phyloP scores from a whole-genome alignment of 2,797 vertebrate species.

The Apodemus agrarius region DNA sequence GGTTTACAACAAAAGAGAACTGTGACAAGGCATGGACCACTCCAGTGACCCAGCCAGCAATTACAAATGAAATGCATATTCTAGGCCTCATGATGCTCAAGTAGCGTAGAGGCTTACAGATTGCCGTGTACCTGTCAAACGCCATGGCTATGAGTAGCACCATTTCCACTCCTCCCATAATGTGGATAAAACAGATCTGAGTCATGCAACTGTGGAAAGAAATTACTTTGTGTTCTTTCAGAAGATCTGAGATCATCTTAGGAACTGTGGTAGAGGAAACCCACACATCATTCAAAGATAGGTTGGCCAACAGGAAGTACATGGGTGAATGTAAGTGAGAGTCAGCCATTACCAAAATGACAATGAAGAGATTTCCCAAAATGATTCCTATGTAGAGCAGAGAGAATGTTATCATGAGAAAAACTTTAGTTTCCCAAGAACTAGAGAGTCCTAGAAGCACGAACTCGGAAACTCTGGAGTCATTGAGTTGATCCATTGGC shows the following conservation, averaged over 20 bases:
- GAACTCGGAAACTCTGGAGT: conserved; percentile 51
- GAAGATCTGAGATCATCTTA: conserved; percentile 56
- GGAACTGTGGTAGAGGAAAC: conserved; percentile 56
- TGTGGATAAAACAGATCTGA: conserved; percentile 60
- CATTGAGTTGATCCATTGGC: conserved; percentile 25
- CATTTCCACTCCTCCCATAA: conserved; percentile 62
- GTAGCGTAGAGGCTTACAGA: conserved; percentile 68
- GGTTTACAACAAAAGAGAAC: conserved; percentile 61
- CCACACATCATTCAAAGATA: conserved; percentile 59
- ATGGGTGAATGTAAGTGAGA: conserved; percentile 58
- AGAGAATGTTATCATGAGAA: conserved; percentile 35
- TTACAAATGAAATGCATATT: conserved; percentile 48
- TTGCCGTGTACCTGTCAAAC: conserved; percentile 59
- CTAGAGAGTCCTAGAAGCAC: conserved; percentile 47
- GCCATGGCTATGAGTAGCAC: conserved; percentile 70
- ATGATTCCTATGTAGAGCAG: conserved; percentile 42
- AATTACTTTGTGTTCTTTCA: conserved; percentile 38
- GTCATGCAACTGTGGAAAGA: conserved; percentile 60
- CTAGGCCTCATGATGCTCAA: conserved; percentile 56
- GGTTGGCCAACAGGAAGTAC: conserved; percentile 63
- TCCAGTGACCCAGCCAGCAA: conserved; percentile 64
- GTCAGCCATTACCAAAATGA: conserved; percentile 50
- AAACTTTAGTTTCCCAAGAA: conserved; percentile 32
- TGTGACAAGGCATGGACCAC: conserved; percentile 61
- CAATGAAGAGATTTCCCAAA: conserved; percentile 60